Percentiles rank a stretch among this genome's conserved stretches.
Conservation (phyloP, 2,797 vertebrate species). For the Myotis findleyi region DNA sequence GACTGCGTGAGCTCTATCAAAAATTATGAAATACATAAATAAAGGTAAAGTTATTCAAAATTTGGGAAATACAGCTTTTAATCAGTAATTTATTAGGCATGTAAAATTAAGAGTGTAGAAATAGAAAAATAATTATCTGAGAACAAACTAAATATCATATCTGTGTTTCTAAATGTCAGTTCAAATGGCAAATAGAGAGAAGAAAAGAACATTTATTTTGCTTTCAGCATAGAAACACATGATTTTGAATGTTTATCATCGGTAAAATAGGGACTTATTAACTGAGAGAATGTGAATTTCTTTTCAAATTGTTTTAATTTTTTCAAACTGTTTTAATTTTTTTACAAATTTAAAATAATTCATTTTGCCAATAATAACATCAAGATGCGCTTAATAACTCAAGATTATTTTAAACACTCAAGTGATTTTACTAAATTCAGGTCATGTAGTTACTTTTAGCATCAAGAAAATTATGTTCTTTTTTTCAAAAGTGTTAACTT, state of each 20-base stretch:
- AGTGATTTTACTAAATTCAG: slow-evolving; percentile 20
- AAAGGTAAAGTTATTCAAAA: slow-evolving; percentile 37
- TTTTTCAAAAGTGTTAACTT: slow-evolving; percentile 27
- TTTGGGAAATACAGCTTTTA: slow-evolving; percentile 51
- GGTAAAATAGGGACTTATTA: neutral
- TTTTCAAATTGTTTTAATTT: slow-evolving; percentile 33
- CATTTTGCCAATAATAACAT: slow-evolving; percentile 44
- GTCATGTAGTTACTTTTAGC: slow-evolving; percentile 9
- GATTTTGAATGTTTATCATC: slow-evolving; percentile 13
- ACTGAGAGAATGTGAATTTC: neutral
- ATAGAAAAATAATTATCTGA: slow-evolving; percentile 62
- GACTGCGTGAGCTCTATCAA: neutral
- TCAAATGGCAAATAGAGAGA: slow-evolving; percentile 52
- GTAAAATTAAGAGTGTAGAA: slow-evolving; percentile 57
- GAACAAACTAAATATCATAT: slow-evolving; percentile 59
- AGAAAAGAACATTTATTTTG: slow-evolving; percentile 38
- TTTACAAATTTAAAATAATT: neutral
- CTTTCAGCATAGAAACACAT: neutral
- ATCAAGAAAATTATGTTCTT: slow-evolving; percentile 44
- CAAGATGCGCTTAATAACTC: slow-evolving; percentile 45
- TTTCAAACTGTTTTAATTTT: slow-evolving; percentile 33
- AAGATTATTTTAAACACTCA: slow-evolving; percentile 39
- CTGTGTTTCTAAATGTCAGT: slow-evolving; percentile 66
- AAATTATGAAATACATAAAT: neutral
- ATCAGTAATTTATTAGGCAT: slow-evolving; percentile 63